Percentiles rank a stretch among this genome's conserved stretches.
Evolutionary conservation across 2,113 vertebrate species (phyloP).

Genomic region (Cathartes aura): DNA sequence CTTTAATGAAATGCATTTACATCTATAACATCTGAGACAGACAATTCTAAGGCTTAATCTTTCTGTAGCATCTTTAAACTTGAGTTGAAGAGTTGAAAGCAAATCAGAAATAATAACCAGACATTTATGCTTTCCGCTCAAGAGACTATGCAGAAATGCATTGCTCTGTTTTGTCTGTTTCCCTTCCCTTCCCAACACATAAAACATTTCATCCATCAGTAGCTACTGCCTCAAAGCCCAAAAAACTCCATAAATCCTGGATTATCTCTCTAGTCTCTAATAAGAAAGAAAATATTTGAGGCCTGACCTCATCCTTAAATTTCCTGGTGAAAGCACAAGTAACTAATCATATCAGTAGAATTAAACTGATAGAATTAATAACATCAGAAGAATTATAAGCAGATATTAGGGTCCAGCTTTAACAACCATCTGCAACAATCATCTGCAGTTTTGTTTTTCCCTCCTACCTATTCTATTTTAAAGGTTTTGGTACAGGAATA

Average conservation of each 20-base stretch:
- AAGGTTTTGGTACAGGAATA: not conserved
- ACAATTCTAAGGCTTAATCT: conserved; percentile 34
- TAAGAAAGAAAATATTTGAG: not conserved
- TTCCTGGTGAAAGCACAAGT: not conserved
- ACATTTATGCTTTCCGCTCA: not conserved
- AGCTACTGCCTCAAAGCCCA: not conserved
- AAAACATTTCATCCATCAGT: conserved; percentile 10
- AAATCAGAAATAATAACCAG: conserved; percentile 43
- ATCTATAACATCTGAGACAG: conserved; percentile 14
- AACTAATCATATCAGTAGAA: not conserved
- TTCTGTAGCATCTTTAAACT: conserved; percentile 17
- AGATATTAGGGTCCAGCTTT: not conserved
- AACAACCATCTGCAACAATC: not conserved
- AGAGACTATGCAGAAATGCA: not conserved
- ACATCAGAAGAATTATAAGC: not conserved
- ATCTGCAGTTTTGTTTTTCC: not conserved
- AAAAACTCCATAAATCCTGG: conserved; percentile 1
- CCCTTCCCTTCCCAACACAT: not conserved
- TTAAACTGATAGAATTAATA: not conserved
- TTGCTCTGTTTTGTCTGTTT: not conserved
- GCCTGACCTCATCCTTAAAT: not conserved
- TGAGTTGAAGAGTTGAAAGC: conserved; percentile 27
- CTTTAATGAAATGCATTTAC: conserved; percentile 46
- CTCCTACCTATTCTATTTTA: not conserved
- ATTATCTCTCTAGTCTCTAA: not conserved